These are phyloP conservation scores for Antitype chi DNA, from an alignment of 2,888 invertebrate species.

Conservation along the genomic window DNA sequence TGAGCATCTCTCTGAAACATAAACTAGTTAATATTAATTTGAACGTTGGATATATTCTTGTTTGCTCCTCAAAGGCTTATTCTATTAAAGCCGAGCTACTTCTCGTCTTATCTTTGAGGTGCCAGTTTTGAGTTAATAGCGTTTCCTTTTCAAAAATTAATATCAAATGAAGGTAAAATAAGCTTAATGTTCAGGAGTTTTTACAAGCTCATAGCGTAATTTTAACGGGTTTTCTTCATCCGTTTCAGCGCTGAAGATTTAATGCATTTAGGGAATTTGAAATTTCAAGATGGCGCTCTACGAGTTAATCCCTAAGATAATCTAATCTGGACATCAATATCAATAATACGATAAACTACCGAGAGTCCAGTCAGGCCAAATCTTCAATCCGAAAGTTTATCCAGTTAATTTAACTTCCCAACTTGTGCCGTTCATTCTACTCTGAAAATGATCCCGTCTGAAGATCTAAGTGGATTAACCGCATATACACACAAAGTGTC, in stretches of 20 bases:
- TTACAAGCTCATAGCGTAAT: constrained; percentile 22
- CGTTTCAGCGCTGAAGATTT: constrained; percentile 1
- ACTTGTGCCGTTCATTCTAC: constrained; percentile 13
- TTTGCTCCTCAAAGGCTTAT: constrained; percentile 59
- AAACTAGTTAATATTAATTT: constrained; percentile 17
- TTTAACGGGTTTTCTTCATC: background rate
- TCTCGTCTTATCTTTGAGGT: constrained; percentile 34
- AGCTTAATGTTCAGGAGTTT: constrained; percentile 26
- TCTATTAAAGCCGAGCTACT: constrained; percentile 54
- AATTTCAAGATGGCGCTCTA: background rate
- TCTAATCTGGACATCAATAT: background rate
- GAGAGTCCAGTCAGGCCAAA: constrained; percentile 11
- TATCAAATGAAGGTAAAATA: constrained; percentile 28
- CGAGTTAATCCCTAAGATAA: background rate
- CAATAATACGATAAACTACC: background rate
- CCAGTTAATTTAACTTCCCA: constrained; percentile 11
- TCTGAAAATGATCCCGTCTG: constrained; percentile 17
- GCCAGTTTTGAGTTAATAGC: constrained; percentile 39
- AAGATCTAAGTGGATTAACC: constrained; percentile 59
- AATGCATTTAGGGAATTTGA: background rate
- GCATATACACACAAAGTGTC: constrained; percentile 41
- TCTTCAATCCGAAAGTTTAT: constrained; percentile 12
- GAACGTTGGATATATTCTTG: constrained; percentile 17
- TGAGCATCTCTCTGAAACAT: background rate
- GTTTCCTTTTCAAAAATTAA: constrained; percentile 38